Evolutionary conservation across 1,140 invertebrate genomes (phyloP).

Genomic region (Parapsyche elsis): DNA sequence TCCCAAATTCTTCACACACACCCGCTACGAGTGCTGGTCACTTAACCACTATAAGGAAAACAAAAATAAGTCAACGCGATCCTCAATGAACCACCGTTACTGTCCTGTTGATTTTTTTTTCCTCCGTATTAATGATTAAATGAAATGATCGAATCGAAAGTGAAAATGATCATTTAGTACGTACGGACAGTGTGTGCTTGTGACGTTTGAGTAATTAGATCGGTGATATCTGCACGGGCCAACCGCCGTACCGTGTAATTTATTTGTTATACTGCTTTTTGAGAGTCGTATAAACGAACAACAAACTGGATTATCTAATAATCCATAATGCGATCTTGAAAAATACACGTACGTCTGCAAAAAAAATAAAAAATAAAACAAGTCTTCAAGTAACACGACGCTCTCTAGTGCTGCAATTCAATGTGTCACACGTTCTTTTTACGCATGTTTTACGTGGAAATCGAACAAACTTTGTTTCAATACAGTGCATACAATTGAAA

Average conservation of each 20-base stretch:
- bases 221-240: no score
- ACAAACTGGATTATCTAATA: conserved; percentile 40
- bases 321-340: conserved; percentile 35
- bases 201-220: background rate
- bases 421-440: background rate
- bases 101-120: no score
- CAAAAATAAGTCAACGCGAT: no score
- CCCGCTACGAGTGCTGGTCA: no score
- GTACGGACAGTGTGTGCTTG: background rate
- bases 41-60: no score
- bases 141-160: background rate
- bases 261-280: background rate
- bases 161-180: background rate
- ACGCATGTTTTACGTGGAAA: background rate
- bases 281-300: background rate
- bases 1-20: background rate
- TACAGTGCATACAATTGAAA: no score
- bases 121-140: no score
- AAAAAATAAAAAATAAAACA: background rate
- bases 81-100: no score
- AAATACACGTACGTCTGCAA: conserved; percentile 15
- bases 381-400: conserved; percentile 19
- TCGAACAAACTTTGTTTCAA: no score
- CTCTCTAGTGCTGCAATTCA: conserved; percentile 16
- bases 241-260: no score